Conservation (phyloP, 2,797 vertebrate species). For the Phrynocephalus vlangalii region DNA sequence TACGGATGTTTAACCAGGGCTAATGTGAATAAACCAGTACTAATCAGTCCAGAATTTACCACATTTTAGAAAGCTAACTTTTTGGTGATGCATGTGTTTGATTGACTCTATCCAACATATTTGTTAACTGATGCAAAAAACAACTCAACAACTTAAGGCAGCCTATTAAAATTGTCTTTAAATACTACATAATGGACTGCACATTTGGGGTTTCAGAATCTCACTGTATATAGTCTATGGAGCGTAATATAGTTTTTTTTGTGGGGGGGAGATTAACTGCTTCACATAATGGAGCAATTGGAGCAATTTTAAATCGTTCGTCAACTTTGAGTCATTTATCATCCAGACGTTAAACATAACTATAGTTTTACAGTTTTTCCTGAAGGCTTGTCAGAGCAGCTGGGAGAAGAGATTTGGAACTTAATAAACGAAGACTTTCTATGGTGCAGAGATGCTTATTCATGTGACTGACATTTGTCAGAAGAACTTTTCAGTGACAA, state of each 20-base stretch:
- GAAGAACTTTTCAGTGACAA: conserved; percentile 45
- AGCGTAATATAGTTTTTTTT: neutral
- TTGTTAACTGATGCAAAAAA: neutral
- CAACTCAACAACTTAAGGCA: neutral
- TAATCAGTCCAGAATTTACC: neutral
- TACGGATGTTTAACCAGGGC: neutral
- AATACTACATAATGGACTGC: neutral
- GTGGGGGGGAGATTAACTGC: too few relatives aligned
- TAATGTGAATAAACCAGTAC: neutral
- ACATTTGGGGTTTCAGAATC: neutral
- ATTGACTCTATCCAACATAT: neutral
- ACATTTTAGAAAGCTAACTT: neutral
- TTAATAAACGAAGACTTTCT: conserved; percentile 19
- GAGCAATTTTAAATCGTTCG: conserved; percentile 24
- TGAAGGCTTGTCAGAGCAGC: neutral
- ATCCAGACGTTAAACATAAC: conserved; percentile 30
- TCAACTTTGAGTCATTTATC: neutral
- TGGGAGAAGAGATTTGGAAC: conserved; percentile 16
- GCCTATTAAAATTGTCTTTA: neutral
- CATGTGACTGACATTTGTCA: conserved; percentile 58
- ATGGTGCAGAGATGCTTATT: conserved; percentile 39
- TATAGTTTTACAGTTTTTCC: conserved; percentile 8
- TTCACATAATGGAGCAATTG: neutral
- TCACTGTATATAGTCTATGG: neutral
- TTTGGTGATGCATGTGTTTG: neutral